Base-by-base conservation (phyloP, 53 echinoderm and acorn worm genomes). In the Holothuria scabra region DNA sequence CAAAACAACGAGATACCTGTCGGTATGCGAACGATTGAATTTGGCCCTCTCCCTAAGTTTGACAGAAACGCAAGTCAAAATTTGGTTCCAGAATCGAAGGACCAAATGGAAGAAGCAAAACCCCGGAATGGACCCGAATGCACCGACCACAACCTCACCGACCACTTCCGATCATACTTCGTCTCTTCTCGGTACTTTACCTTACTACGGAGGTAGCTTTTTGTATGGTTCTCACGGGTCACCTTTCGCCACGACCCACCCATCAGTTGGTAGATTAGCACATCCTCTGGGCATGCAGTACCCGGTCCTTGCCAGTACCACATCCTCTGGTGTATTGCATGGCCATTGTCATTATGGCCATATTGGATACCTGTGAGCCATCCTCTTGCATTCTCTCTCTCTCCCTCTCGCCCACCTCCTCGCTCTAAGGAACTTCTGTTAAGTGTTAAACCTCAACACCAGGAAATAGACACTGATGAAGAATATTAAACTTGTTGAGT, bases 101-200 rank as follows among this genome's bases (percentile, higher is more conserved):
- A 99, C 99, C 44, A 99, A 99, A 76, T 99, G 99, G 99, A 99
- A 99, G 86, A 99, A 99, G 85, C 99, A 99, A 65, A 95, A 99
- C 84, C 99, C 99, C 0, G 99, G 99, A 10, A 99, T 99, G 99
- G 99, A 99, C 86, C 94, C 99, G 26, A 99, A 99, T 61, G 95
- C 99, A 26, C 99, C 99, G 1, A 99, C 99, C 0, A 89, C 88
- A 34, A 85, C 89, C 41, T 82, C 92, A 10, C 71, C 82, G 22
- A 70, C 89, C 55, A 76, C 87, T 59, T 79, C 86, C 35, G 88
- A 66, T 55, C 88, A 68, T 59, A 88, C 86, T 82, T 89, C 78
- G 59, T 87, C 79, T 33, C 88, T 89, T 46, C 60, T 81, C 16
- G 65, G 82, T 21, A 46, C 63, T 10, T 41, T 64, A 81, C 65